phyloP scores from a whole-genome alignment of 2,797 vertebrate species.

The Artibeus jamaicensis region DNA sequence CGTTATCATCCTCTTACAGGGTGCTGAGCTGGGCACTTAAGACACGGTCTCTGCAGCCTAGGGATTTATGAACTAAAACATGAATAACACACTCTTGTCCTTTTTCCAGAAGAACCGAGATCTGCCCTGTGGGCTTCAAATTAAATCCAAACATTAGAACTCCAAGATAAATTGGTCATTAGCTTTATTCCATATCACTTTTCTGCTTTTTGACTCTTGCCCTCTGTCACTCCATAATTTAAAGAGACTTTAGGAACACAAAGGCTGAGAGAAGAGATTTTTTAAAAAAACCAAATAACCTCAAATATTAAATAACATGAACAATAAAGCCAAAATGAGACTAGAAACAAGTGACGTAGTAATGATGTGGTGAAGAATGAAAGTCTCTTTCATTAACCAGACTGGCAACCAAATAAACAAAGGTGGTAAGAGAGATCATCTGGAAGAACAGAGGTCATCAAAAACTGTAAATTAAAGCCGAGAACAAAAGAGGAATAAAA shows the following conservation, averaged over 20 bases:
- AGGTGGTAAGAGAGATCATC: neutral
- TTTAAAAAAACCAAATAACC: neutral
- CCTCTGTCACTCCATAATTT: conserved; percentile 7
- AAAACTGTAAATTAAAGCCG: neutral
- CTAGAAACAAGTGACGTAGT: neutral
- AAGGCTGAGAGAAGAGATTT: neutral
- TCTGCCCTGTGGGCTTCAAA: neutral
- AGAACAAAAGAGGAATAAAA: neutral
- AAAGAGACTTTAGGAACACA: neutral
- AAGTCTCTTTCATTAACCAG: neutral
- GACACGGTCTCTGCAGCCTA: neutral
- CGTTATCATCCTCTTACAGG: neutral
- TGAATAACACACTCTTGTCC: neutral
- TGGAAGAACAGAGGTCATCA: neutral
- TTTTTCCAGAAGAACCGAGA: neutral
- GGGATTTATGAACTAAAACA: conserved; percentile 46
- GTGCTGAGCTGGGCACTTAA: conserved; percentile 7
- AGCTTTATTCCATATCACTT: conserved; percentile 19
- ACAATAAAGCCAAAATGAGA: neutral
- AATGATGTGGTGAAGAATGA: neutral
- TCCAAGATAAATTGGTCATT: neutral
- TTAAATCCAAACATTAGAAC: neutral
- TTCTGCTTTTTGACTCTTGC: neutral
- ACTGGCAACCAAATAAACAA: neutral
- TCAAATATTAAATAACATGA: conserved; percentile 9